Evolutionary conservation across 1,140 invertebrate genomes (phyloP).

Genomic region (Temnothorax longispinosus): DNA sequence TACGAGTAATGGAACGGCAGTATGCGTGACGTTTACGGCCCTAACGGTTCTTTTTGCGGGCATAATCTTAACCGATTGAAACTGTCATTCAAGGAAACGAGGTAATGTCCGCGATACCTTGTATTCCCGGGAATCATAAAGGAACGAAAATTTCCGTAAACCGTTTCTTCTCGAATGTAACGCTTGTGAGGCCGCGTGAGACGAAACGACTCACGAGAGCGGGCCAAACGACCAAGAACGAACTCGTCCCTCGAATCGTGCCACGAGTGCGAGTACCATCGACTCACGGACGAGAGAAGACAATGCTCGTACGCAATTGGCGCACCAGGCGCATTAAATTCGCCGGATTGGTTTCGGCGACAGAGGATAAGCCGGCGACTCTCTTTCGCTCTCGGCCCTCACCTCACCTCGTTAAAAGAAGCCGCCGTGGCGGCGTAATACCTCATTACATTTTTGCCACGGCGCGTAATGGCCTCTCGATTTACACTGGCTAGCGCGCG

Average conservation of each 20-base stretch:
- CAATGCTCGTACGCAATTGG: background rate
- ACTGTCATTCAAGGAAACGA: constrained; percentile 21
- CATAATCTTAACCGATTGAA: constrained; percentile 48
- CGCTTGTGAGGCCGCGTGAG: background rate
- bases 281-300: background rate
- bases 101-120: constrained; percentile 13
- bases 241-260: background rate
- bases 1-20: constrained; percentile 20
- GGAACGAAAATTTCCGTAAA: constrained; percentile 16
- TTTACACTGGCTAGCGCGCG: constrained; percentile 70
- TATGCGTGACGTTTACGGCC: constrained; percentile 44
- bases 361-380: background rate
- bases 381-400: constrained; percentile 24
- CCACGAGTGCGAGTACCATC: background rate
- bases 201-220: background rate
- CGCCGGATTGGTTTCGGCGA: constrained; percentile 60
- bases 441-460: constrained; percentile 78
- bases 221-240: background rate
- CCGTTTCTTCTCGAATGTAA: background rate
- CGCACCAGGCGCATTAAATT: constrained; percentile 55
- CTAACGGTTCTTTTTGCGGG: constrained; percentile 39
- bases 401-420: constrained; percentile 70
- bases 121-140: constrained; percentile 22
- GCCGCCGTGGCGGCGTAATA: constrained; percentile 72
- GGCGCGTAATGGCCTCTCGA: constrained; percentile 77